Evolutionary conservation across 2,888 invertebrate species (phyloP).

Genomic region (Sinodicranocentrus sp.): DNA sequence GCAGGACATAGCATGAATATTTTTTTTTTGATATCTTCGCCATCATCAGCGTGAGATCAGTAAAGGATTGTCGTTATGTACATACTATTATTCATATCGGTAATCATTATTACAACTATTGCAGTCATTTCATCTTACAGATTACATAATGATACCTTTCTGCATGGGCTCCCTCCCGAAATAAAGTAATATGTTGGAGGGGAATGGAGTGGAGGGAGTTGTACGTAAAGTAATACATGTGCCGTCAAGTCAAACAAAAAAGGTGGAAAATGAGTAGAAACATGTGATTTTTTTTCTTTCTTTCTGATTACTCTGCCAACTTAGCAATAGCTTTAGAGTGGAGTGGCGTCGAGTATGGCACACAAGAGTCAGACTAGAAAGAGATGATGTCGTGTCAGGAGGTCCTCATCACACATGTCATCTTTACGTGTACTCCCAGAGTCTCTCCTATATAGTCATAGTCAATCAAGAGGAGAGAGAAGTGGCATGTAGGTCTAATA

Average conservation of each 20-base stretch:
- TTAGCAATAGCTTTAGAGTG: neutral
- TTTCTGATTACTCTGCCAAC: conserved; percentile 8
- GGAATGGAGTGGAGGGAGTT: no score
- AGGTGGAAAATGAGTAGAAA: neutral
- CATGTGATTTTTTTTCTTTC: conserved; percentile 1
- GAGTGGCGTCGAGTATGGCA: neutral
- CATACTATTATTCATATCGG: neutral
- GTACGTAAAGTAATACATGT: neutral
- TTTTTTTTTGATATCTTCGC: neutral
- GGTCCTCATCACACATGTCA: conserved; percentile 38
- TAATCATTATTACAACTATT: conserved; percentile 5
- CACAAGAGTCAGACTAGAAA: neutral
- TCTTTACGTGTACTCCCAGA: neutral
- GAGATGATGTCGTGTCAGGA: conserved; percentile 45
- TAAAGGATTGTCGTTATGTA: neutral
- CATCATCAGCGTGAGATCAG: neutral
- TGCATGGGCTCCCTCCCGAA: conserved; percentile 25
- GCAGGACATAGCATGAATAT: neutral
- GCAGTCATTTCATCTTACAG: neutral
- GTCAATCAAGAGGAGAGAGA: neutral
- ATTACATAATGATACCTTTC: conserved; percentile 13
- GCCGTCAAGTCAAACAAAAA: conserved; percentile 19
- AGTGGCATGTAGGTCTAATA: neutral
- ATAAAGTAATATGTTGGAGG: neutral
- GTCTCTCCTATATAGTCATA: neutral